Base-by-base conservation (phyloP, 2,113 vertebrate genomes). In the Anser brachyrhynchus region DNA sequence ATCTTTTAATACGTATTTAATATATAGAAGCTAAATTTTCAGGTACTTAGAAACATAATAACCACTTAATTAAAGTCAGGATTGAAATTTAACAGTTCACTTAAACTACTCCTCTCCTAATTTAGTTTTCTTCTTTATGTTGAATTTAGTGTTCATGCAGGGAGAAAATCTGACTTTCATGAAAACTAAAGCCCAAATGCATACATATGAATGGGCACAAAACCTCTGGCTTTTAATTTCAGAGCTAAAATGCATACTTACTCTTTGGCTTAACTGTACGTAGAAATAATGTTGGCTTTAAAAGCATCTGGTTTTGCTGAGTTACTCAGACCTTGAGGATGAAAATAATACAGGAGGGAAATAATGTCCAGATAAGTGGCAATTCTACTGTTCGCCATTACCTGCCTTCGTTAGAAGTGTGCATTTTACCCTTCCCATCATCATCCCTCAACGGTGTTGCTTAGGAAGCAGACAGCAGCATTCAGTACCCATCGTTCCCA, bases 61-160 rank as follows among this genome's bases (percentile, higher is more conserved):
- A 35, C 35, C 54, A 82, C 26, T 93, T 93, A 92, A 93, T 86
- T 86, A 55, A 86, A 89, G 73, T 57, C 66, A 82, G 59, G 61
- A 78, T n/a, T 69, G 62, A 81, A 96, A 93, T 80, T 28, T 80
- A 94, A 73, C 85, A 83, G 59, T 84, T 90, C 76, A 67, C 69
- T 94, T 78, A 67, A 84, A 62, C 28, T n/a, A 59, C 70, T 83
- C 33, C 55, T 64, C 52, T 71, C n/a, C 21, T 90, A 86, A 94
- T 94, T 87, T 62, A 74, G 74, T 14, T 65, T 77, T 55, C 41
- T 77, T 25, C 49, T 70, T 85, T 49, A 41, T 19, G 35, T 9
- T 93, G 39, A 88, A 73, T 70, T 70, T 37, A 51, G n/a, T 54
- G 37, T 26, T 97, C 75, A 22, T 29, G n/a, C 31, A 81, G 51